These are phyloP conservation scores for Nomada fucata DNA, from an alignment of 2,888 invertebrate species.

Conservation along the genomic window DNA sequence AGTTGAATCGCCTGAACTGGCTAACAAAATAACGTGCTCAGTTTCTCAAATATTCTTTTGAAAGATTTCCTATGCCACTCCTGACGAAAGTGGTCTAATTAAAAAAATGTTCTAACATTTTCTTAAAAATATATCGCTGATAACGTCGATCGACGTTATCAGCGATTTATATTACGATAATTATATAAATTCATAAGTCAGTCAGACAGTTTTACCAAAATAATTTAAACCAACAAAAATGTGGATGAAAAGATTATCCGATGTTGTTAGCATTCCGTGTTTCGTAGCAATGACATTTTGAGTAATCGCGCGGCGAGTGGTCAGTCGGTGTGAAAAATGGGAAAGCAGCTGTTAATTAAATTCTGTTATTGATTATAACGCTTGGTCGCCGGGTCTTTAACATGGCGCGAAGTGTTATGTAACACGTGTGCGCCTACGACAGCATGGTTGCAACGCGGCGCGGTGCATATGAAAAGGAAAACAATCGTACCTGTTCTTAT, in stretches of 20 bases:
- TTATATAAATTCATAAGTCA: no score
- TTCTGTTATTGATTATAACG: slow-evolving; percentile 58
- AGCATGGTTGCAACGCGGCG: slow-evolving; percentile 2
- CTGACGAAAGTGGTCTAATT: no score
- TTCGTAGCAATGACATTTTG: slow-evolving; percentile 7
- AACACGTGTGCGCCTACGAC: slow-evolving; percentile 54
- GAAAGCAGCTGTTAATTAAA: slow-evolving; percentile 52
- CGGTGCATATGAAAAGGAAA: slow-evolving; percentile 18
- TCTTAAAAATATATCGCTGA: no score
- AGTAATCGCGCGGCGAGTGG: slow-evolving; percentile 15
- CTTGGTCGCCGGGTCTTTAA: slow-evolving; percentile 51
- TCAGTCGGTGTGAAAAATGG: slow-evolving; percentile 24
- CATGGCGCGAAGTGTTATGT: slow-evolving; percentile 60
- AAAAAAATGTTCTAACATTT: no score
- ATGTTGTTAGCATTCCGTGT: neutral
- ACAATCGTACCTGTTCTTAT: slow-evolving; percentile 10
- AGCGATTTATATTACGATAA: no score
- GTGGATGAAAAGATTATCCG: neutral
- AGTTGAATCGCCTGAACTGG: slow-evolving; percentile 39
- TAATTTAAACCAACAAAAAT: no score
- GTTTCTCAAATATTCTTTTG: neutral
- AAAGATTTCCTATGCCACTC: no score
- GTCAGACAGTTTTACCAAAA: no score
- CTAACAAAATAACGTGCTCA: neutral
- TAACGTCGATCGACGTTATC: no score